These are phyloP conservation scores for Molossus molossus DNA, from an alignment of 2,797 vertebrate species.

Conservation along the genomic window DNA sequence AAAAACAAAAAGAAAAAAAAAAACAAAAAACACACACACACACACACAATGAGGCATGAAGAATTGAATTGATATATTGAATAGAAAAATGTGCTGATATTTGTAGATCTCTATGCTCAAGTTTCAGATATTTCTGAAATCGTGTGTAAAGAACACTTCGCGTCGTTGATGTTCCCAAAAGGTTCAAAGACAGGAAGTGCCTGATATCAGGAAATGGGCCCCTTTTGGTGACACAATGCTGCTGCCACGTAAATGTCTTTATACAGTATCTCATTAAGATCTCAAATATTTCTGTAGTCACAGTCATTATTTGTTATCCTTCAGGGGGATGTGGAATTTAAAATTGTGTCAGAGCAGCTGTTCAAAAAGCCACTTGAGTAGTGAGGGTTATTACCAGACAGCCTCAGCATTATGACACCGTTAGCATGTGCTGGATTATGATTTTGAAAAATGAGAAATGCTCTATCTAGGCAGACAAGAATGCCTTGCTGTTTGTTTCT, in stretches of 20 bases:
- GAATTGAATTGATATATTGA: not conserved
- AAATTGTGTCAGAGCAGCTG: conserved; percentile 65
- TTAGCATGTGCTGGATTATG: not conserved
- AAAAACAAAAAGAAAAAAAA: too few species aligned
- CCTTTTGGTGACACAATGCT: not conserved
- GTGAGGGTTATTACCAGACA: conserved; percentile 72
- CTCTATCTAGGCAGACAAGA: conserved; percentile 43
- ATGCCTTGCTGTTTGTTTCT: conserved; percentile 7
- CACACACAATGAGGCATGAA: not conserved
- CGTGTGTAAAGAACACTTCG: not conserved
- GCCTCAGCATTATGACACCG: not conserved
- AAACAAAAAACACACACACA: too few species aligned
- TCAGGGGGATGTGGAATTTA: conserved; percentile 65
- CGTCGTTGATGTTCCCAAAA: not conserved
- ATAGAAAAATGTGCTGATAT: fast-evolving
- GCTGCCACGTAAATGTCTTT: conserved; percentile 46
- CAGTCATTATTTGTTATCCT: conserved; percentile 74
- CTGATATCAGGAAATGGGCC: not conserved
- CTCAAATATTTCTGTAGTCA: conserved; percentile 25
- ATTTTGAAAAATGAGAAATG: conserved; percentile 79
- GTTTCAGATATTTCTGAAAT: not conserved
- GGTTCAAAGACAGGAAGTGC: not conserved
- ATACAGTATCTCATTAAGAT: conserved; percentile 39
- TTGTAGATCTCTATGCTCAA: not conserved
- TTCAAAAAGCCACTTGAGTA: conserved; percentile 78